Evolutionary conservation across 2,113 vertebrate species (phyloP), one percentile per base, ranked within the genome.

Genomic region (Lophotis ruficrista): DNA sequence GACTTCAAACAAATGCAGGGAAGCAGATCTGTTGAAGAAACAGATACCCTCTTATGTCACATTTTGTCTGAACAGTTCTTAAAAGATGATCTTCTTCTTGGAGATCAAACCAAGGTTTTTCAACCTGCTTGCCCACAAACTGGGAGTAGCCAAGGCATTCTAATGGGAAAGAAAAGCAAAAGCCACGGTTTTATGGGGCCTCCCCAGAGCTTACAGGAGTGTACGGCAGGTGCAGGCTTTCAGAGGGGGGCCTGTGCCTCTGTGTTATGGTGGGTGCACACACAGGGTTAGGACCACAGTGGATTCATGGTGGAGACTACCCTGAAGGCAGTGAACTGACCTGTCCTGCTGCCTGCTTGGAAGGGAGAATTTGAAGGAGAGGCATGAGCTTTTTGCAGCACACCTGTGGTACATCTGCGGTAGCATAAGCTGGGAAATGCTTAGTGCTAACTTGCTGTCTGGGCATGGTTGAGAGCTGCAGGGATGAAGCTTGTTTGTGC

Each of bases 1-100:
- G 73, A 95, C 94, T 94, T 96, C 94, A 97, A 96, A 97, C 89
- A 95, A 82, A 92, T 27, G 70, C 83, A 82, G 70, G 83, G 73
- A 93, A 94, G 60, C 73, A 95, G 81, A 83, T 96, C 78, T 89
- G 70, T 89, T 89, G 79, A 92, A 92, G 93, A 96, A 95, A 90
- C 35, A 89, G 93, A 84, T 93, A 81, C 19, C 25, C 45, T 89
- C 66, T 91, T 96, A 91, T 77, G 71, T 94, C 90, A 76, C n/a
- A 18, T 51, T 86, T 86, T 51, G 77, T 82, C 82, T 92, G 64
- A 86, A 57, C n/a, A 28, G n/a, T 17, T 48, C 76, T 83, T 79
- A n/a, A 83, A 89, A 81, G 83, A 50, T 28, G 4, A 54, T 72
- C 45, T 75, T 87, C 45, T 22, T 75, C 50, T 72, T 61, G 8